Evolutionary conservation across 2,888 invertebrate genomes (phyloP), one percentile per base, ranked within the genome.

Genomic region (Molanna angustata): DNA sequence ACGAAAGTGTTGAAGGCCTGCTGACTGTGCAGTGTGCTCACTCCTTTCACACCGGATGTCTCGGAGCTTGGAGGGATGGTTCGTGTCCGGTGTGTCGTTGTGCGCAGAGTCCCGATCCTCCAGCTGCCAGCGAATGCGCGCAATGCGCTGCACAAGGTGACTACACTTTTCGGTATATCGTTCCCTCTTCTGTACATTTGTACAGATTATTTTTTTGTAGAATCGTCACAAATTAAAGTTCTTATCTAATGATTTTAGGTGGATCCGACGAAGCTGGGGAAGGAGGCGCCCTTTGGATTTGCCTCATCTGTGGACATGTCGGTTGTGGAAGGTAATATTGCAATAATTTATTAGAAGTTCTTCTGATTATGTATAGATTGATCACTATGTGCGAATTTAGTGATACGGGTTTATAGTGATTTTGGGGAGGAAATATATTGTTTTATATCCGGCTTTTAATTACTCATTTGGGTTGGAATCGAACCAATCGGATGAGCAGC

Each of bases 21-120:
- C 76, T 99, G 61, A 97, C 96, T 20, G 96, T 99, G 66, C 81
- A 98, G 56, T 99, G 99, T 69, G 98, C 98, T 73, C 99, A 99
- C 73, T 89, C 94, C 1, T 99, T 99, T 74, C 99, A 99, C 73
- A 88, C 94, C 7, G 87, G 86, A 65, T 99, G 99, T 72, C 76
- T 99, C 44, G 86, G 91, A 61, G 90, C 98, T 69, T 99, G 99
- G 97, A 88, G 92, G 14, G 96, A 97, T 70, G 91, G 91, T 62
- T 94, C 95, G 52, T 99, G 99, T 69, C 98, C 99, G 0, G 96
- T 99, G 52, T 99, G 99, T 70, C 88, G 99, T 46, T 89, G 88
- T 67, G 84, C 85, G 54, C 90, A 91, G 73, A 89, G 90, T 1
- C 92, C 92, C 4, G 90, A 92, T 71, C 80, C 86, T 22, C 78